Conservation (phyloP, 1,140 invertebrate species). For the Eupeodes corollae region DNA sequence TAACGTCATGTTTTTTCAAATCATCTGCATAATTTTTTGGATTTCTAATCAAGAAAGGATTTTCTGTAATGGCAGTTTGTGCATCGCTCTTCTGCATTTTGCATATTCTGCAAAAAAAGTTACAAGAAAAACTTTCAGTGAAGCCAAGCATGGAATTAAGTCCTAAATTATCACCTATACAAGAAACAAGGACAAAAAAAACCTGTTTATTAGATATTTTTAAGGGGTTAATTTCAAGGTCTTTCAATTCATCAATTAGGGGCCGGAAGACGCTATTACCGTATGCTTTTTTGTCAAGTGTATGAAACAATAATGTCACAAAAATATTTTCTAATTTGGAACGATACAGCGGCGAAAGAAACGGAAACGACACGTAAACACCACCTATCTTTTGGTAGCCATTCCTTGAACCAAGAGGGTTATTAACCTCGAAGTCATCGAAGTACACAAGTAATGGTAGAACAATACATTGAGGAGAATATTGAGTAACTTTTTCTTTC, state of each 20-base stretch:
- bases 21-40: not conserved
- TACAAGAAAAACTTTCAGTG: not conserved
- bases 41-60: not conserved
- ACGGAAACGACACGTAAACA: not conserved
- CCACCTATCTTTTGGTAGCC: not conserved
- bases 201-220: not conserved
- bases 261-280: not conserved
- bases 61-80: not conserved
- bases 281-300: not conserved
- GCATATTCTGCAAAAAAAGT: not conserved
- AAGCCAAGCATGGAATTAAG: not conserved
- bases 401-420: not conserved
- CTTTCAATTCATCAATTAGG: not conserved
- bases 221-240: not conserved
- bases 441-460: not conserved
- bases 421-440: not conserved
- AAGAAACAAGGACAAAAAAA: not conserved
- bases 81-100: not conserved
- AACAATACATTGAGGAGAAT: too few species aligned
- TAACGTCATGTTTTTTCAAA: not conserved
- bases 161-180: not conserved
- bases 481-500: too few species aligned
- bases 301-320: not conserved
- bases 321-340: not conserved
- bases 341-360: not conserved